phyloP scores from a whole-genome alignment of 2,888 invertebrate genomes.

The Campoplex nolae region DNA sequence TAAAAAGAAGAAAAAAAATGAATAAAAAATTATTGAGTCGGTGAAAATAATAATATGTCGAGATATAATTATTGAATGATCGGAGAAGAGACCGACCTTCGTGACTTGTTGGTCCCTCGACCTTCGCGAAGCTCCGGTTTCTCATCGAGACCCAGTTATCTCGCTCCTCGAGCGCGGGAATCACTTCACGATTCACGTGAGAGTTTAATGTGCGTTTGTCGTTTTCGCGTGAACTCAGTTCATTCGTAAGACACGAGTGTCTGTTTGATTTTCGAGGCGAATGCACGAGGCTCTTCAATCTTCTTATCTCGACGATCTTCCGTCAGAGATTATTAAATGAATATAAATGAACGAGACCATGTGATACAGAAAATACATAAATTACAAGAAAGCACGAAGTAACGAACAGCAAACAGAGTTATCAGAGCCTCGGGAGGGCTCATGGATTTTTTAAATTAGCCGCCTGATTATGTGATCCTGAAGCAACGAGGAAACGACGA shows the following conservation, averaged over 20 bases:
- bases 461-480: conserved; percentile 5
- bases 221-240: not conserved
- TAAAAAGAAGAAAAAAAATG: not conserved
- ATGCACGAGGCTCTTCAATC: not conserved
- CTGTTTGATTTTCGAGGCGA: conserved; percentile 38
- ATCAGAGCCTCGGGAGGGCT: conserved; percentile 32
- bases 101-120: conserved; percentile 13
- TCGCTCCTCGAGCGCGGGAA: conserved; percentile 18
- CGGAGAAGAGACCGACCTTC: conserved; percentile 30
- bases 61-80: conserved; percentile 15
- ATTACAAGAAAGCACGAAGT: conserved; percentile 34
- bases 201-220: conserved; percentile 8
- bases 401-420: conserved; percentile 48
- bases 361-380: conserved; percentile 17
- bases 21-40: not conserved
- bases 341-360: not conserved
- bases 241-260: not conserved
- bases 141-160: conserved; percentile 28
- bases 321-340: not conserved
- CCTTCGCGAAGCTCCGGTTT: conserved; percentile 34
- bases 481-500: conserved; percentile 26
- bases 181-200: conserved; percentile 33
- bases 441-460: conserved; percentile 30
- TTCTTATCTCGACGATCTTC: not conserved
- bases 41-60: not conserved